These are phyloP conservation scores for Platygyra sinensis DNA, from an alignment of 64 coral and sea anemone species.

Conservation along the genomic window DNA sequence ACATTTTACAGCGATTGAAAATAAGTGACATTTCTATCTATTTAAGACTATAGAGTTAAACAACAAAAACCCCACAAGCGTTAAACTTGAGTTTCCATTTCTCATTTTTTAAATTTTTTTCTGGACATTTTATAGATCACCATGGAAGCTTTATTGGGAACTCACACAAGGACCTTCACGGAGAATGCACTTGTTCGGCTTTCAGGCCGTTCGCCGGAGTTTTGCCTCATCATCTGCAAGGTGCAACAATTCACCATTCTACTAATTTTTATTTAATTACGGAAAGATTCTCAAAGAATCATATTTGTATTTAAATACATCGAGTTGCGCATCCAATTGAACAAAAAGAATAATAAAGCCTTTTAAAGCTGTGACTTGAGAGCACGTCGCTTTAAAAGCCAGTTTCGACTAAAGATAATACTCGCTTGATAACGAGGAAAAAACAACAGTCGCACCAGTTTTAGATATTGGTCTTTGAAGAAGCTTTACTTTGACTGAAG, in stretches of 20 bases:
- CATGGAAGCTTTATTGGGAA: constrained; percentile 29
- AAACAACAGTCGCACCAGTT: constrained; percentile 9
- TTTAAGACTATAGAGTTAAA: constrained; percentile 20
- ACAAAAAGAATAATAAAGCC: constrained; percentile 13
- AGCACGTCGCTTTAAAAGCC: neutral
- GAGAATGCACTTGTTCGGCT: constrained; percentile 88
- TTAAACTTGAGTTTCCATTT: neutral
- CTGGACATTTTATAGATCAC: constrained; percentile 49
- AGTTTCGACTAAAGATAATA: neutral
- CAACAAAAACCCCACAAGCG: neutral
- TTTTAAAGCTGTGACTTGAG: constrained; percentile 35
- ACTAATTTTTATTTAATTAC: constrained; percentile 88
- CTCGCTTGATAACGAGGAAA: neutral
- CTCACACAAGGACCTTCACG: constrained; percentile 56
- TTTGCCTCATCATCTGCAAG: constrained; percentile 77
- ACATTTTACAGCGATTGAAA: neutral
- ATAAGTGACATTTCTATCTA: neutral
- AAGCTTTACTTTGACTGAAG: neutral
- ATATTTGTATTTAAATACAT: constrained; percentile 30
- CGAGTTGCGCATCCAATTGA: neutral
- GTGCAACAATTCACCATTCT: constrained; percentile 52
- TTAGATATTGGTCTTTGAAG: constrained; percentile 2
- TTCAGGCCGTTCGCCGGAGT: constrained; percentile 75
- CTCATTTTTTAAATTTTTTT: constrained; percentile 2
- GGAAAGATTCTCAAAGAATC: constrained; percentile 25